These are phyloP conservation scores for Gymnoscopelus braueri DNA, from an alignment of 2,797 vertebrate genomes.

Conservation along the genomic window DNA sequence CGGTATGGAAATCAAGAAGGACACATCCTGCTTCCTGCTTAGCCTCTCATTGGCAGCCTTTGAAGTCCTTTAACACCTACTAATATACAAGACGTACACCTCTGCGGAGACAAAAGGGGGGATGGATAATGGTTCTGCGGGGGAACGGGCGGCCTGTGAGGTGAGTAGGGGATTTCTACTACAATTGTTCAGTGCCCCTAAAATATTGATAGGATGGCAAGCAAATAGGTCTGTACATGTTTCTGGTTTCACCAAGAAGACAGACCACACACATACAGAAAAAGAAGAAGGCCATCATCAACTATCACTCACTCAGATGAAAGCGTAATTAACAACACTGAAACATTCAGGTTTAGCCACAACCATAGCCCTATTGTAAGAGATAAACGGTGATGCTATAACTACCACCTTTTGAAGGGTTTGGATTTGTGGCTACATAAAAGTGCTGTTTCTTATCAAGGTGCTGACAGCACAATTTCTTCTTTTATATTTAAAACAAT, in stretches of 20 bases:
- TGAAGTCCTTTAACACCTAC: conserved; percentile 68
- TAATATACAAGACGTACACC: conserved; percentile 49
- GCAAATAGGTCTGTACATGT: neutral
- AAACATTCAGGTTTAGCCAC: neutral
- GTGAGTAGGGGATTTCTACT: neutral
- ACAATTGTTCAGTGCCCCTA: neutral
- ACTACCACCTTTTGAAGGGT: conserved; percentile 17
- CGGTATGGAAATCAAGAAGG: conserved; percentile 30
- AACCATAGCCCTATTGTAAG: conserved; percentile 17
- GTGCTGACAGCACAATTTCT: conserved; percentile 1
- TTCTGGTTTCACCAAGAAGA: conserved; percentile 21
- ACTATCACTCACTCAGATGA: conserved; percentile 16
- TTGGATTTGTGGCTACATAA: conserved; percentile 25
- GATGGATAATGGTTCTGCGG: conserved; percentile 14
- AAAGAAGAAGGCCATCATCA: neutral
- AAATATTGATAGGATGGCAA: neutral
- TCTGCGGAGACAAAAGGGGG: conserved; percentile 28
- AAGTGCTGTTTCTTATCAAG: neutral
- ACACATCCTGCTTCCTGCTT: conserved; percentile 51
- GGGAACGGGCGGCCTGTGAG: conserved; percentile 1
- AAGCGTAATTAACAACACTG: conserved; percentile 4
- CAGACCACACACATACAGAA: neutral
- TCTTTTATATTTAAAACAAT: neutral
- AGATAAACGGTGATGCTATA: neutral
- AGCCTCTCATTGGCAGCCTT: conserved; percentile 51